Base-by-base conservation (phyloP, 2,113 vertebrate species). In the Paradisaea rubra region DNA sequence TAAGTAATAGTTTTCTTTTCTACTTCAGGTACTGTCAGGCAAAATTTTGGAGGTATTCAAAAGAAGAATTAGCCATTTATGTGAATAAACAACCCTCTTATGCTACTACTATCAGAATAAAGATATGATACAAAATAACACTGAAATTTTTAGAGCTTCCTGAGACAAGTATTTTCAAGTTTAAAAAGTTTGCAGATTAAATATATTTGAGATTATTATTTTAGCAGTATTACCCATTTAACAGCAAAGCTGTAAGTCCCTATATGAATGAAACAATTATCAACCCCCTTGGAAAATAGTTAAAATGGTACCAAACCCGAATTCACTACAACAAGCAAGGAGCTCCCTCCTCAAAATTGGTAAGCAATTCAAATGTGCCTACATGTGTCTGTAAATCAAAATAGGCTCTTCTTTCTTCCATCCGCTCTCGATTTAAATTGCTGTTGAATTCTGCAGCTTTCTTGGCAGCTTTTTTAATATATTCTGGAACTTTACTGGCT, bases 341-440 rank as follows among this genome's bases (percentile, higher is more conserved):
- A 80, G 22, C n/a, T 35, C 56, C 22, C 13, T 41, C 69, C 13
- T 54, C 7, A 63, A 15, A 47, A 37, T 10, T 21, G 31, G 7
- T 20, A 70, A 66, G 37, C 60, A 89, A 79, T 35, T 44, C n/a
- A 59, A 89, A 80, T 81, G 57, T 54, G 16, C 98, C 97, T 98
- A 99, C 99, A 61, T 99, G 99, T 17, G 99, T 99, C 96, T 99
- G 99, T 37, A 99, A 97, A 97, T 99, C 99, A 97, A 99, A 99
- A 91, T 99, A 99, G 9, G 99, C 99, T 97, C 99, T 98, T 95
- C 99, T 98, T 94, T 99, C 99, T 89, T 99, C 99, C 99, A 99
- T 99, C 22, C 99, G 98, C 57, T 99, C 99, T 91, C 99, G 97
- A 92, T 99, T 99, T 84, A 99, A 98, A 96, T 98, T 99, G 95